Base-by-base conservation (phyloP, 1,140 invertebrate species). In the Aphaenogaster ashmeadi region DNA sequence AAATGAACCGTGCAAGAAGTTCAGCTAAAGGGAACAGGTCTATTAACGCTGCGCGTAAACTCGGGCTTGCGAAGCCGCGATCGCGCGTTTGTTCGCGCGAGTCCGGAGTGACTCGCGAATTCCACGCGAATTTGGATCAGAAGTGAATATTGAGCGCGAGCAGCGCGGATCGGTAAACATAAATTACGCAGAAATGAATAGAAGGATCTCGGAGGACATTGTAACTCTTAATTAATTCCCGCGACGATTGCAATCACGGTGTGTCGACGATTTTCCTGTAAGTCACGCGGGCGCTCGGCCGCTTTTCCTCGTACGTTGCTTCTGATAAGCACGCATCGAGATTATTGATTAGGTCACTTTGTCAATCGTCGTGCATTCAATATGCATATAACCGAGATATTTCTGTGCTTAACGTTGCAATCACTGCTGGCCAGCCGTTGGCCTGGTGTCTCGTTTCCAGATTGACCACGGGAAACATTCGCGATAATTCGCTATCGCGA, bases 331-430 rank as follows among this genome's bases (percentile, higher is more conserved):
- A 6, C 72, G 21, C 15, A 50, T 50, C 11, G 81, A 54, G 54
- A 66, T 86, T 86, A 86, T 86, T 50, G 83, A 86, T 86, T 54
- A 0, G 36, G 21, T 38, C 15, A 54, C 50, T 86, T 79, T 79
- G 58, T 86, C 83, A 86, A 81, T 81, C 83, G 44, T 15, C 58
- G 47, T 67, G 15, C 83, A 79, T 86, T 58, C 75, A 75, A 84
- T 84, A 86, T 79, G 15, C 36, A 86, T 79, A 33, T 41, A 64
- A 85, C 74, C 7, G 9, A 8, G 81, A 41, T 79, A 86, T 86
- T 86, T 86, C 21, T 54, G 47, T 56, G 47, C 69, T 79, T 52
- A 79, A 86, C 38, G 13, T 86, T 78, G 47, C 80, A 62, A 84
- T 75, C 52, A n/a, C 18, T 36, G 36, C 41, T 47, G 56, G 54